phyloP scores from a whole-genome alignment of 2,113 vertebrate species.

The Microcebus lehilahytsara region DNA sequence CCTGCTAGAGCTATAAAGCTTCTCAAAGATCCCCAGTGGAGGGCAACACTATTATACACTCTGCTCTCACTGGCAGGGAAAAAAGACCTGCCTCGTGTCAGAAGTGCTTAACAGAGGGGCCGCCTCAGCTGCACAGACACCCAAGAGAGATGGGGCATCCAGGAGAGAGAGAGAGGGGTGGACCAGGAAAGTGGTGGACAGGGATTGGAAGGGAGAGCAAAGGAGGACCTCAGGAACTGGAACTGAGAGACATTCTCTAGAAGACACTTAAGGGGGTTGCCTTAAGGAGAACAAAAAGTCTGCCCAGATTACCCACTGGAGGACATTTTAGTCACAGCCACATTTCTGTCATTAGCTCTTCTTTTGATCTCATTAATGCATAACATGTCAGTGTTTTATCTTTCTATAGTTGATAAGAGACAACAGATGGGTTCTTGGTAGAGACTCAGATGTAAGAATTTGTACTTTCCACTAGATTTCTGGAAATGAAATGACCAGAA shows the following conservation, averaged over 20 bases:
- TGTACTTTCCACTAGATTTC: conserved; percentile 13
- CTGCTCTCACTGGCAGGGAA: conserved; percentile 76
- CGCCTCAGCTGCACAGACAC: background rate
- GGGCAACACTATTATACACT: conserved; percentile 85
- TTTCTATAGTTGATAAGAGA: conserved; percentile 31
- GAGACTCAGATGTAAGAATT: background rate
- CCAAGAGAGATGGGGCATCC: background rate
- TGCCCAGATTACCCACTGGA: background rate
- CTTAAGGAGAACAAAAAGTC: conserved; percentile 31
- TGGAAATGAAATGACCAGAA: background rate
- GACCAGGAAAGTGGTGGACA: background rate
- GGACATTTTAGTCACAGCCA: conserved; percentile 35
- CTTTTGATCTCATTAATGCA: conserved; percentile 63
- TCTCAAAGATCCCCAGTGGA: conserved; percentile 84
- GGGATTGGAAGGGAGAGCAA: background rate
- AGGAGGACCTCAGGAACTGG: rapidly evolving
- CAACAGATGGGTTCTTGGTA: conserved; percentile 31
- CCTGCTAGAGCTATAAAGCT: conserved; percentile 86
- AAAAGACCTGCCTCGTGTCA: conserved; percentile 72
- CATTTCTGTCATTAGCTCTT: conserved; percentile 47
- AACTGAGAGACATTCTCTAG: background rate
- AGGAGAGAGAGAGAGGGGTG: background rate
- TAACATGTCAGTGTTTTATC: conserved; percentile 33
- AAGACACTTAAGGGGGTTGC: background rate
- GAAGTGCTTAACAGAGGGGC: conserved; percentile 10